Conservation (phyloP, 30 jellyfish, hydroid and myxozoan genomes). For the Catostylus mosaicus region DNA sequence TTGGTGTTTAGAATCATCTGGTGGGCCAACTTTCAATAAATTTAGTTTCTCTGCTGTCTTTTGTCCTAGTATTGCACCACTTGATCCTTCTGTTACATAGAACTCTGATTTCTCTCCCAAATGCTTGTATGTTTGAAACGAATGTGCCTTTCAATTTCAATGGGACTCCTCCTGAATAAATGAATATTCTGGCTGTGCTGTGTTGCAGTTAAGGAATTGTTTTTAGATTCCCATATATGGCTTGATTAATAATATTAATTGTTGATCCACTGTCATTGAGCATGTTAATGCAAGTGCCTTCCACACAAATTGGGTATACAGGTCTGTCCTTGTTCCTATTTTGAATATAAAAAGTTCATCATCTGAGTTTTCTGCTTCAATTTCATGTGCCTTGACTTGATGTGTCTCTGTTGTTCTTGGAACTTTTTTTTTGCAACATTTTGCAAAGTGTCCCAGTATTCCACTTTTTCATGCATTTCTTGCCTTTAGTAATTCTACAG, state of each 20-base stretch:
- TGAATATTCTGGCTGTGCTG: conserved; percentile 2
- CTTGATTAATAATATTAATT: conserved; percentile 16
- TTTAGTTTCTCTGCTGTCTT: conserved; percentile 7
- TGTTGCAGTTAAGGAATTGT: conserved; percentile 12
- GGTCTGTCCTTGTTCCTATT: not conserved
- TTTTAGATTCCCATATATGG: not conserved
- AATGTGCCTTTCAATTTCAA: conserved; percentile 2
- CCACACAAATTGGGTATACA: conserved; percentile 11
- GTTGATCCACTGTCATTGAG: conserved; percentile 63
- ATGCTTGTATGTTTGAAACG: not conserved
- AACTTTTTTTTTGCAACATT: not conserved
- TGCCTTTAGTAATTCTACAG: conserved; percentile 38
- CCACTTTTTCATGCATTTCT: conserved; percentile 55
- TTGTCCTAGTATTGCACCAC: conserved; percentile 23
- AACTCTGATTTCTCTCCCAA: conserved; percentile 4
- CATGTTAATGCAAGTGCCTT: not conserved
- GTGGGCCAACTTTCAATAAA: not conserved
- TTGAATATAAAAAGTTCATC: too few relatives aligned
- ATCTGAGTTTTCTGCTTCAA: not conserved
- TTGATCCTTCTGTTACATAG: conserved; percentile 15
- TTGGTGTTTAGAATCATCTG: not conserved
- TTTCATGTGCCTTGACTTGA: conserved; percentile 1
- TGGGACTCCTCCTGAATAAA: not conserved
- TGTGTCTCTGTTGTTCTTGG: conserved; percentile 1
- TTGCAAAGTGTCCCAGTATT: conserved; percentile 27